Base-by-base conservation (phyloP, 2,888 invertebrate genomes). In the Autographa pulchrina region DNA sequence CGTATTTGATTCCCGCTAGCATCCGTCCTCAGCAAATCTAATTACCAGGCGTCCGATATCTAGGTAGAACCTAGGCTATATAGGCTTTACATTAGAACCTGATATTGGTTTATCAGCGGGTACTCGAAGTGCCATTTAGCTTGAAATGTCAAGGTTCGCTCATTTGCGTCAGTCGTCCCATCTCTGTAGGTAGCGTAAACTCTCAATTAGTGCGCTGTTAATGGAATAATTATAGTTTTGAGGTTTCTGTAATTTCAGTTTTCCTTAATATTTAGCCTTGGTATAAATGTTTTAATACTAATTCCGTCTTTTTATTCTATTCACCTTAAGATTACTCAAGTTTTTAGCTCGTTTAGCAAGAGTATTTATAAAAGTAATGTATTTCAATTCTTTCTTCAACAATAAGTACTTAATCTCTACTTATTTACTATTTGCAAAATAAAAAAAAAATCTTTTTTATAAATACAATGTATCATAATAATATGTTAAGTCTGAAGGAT, bases 131-230 rank as follows among this genome's bases (percentile, higher is more conserved):
- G 60, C 62, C 70, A 62, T 72, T 67, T 63, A 68, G 25, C 61
- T 62, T 70, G 20, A 84, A 88, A 88, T 87, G 85, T 83, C 88
- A 88, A 75, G 76, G 87, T 83, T 86, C 83, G 66, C 78, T 65
- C 67, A 74, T 79, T 83, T 84, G 68, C 86, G 83, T 85, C 85
- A 85, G 25, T 25, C 25, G 25, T 25, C 25, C 65, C 71, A 68
- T 69, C 72, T 78, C 72, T 72, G 66, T 77, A 59, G 18, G 3
- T 56, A 20, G 9, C 8, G 54, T 54, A 11, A 11, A n/a, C 20
- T 54, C 18, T 20, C 54, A 13, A 56, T 20, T 56, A 56, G 13
- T 25, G 20, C 14, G 20, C 54, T 56, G 25, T 56, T 13, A 56
- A 56, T 56, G 25, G 20, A 25, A 20, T 43, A 16, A 8, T 48